phyloP scores from a whole-genome alignment of 1,140 invertebrate genomes.

The Neomicropteryx cornuta region DNA sequence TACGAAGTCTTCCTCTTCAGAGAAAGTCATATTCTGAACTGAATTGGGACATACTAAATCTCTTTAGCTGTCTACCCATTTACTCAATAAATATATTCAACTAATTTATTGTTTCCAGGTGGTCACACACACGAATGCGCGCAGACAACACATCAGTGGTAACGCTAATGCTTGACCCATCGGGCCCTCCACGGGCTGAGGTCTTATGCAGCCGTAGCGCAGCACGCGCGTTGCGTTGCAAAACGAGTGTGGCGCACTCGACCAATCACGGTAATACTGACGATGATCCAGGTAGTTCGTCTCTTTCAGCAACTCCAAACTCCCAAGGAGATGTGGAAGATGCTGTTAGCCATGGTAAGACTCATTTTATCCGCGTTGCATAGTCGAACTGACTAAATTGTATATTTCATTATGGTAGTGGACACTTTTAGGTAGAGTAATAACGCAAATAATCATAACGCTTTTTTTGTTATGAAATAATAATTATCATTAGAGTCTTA shows the following conservation, averaged over 20 bases:
- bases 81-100: too few relatives aligned
- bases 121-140: conserved; percentile 67
- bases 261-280: conserved; percentile 12
- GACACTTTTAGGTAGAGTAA: too few relatives aligned
- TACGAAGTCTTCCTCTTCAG: too few relatives aligned
- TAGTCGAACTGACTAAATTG: too few relatives aligned
- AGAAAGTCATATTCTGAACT: too few relatives aligned
- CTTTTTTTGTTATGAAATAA: too few relatives aligned
- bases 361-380: conserved; percentile 8
- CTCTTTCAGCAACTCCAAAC: conserved; percentile 1
- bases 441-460: too few relatives aligned
- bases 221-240: conserved; percentile 6
- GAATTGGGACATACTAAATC: too few relatives aligned
- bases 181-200: conserved; percentile 63
- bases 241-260: conserved; percentile 7
- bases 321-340: conserved; percentile 17
- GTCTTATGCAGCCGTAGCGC: conserved; percentile 36
- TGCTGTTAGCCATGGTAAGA: conserved; percentile 33
- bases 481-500: too few relatives aligned
- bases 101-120: conserved; percentile 32
- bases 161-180: conserved; percentile 85
- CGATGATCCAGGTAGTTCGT: conserved; percentile 12
- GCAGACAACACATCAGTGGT: conserved; percentile 95
- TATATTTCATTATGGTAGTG: too few relatives aligned
- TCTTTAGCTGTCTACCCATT: too few relatives aligned